Evolutionary conservation across 2,888 invertebrate species (phyloP).

Genomic region (Drosophila ustulata): DNA sequence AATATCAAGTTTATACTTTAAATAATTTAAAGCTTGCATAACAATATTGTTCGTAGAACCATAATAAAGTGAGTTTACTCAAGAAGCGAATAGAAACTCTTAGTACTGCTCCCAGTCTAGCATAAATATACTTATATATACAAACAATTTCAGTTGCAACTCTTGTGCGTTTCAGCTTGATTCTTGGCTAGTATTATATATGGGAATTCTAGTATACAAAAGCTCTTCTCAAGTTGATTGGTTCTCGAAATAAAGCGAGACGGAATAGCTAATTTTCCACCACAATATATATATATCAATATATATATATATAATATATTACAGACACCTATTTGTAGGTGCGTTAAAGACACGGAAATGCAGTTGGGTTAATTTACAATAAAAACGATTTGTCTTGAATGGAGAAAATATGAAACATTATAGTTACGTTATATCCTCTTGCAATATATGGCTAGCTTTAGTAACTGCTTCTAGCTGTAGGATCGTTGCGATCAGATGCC

Average conservation of each 20-base stretch:
- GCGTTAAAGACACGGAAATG: constrained; percentile 14
- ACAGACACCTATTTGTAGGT: constrained; percentile 1
- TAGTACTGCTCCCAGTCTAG: neutral
- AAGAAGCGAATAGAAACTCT: constrained; percentile 6
- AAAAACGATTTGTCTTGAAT: neutral
- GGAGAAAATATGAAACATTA: neutral
- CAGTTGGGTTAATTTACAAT: constrained; percentile 33
- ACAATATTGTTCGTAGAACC: neutral
- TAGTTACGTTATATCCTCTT: constrained; percentile 5
- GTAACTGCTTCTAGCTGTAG: neutral
- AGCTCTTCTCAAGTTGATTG: neutral
- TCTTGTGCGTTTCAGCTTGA: neutral
- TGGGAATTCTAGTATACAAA: constrained; percentile 6
- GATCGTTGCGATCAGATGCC: constrained; percentile 1
- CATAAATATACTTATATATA: neutral
- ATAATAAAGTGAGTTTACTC: constrained; percentile 4
- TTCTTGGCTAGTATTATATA: constrained; percentile 6
- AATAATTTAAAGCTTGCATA: constrained; percentile 1
- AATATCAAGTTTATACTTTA: neutral
- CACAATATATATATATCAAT: neutral
- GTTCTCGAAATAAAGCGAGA: neutral
- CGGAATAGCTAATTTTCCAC: neutral
- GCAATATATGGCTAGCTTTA: constrained; percentile 4
- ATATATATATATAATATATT: neutral
- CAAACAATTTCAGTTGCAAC: constrained; percentile 2